Evolutionary conservation across 1,140 invertebrate species (phyloP), one percentile per base, ranked within the genome.

Genomic region (Probaryconus sp.): DNA sequence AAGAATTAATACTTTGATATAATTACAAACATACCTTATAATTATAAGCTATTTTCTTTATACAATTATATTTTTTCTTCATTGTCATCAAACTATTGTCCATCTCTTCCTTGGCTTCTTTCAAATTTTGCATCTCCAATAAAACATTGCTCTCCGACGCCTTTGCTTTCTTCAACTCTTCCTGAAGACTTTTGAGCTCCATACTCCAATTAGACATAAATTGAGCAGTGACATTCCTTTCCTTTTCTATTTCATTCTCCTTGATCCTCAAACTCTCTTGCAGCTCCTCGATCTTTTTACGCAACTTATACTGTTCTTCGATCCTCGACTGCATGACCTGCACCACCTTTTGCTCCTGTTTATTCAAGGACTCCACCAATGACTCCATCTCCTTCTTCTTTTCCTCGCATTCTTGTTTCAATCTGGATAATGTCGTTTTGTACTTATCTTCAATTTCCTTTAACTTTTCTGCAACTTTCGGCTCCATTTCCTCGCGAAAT

Each of bases 1-100:
- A 35, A 3, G 10, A 35, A 13, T 30, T 2, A 40, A 24, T n/a
- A 42, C 9, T 30, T 47, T 43, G 0, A n/a, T n/a, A n/a, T n/a
- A n/a, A n/a, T n/a, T n/a, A n/a, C n/a, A 67, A 43, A 45, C 0
- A 17, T 75, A 87, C 85, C 78, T 85, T 87, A 43, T 84, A 86
- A 79, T 86, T 85, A n/a, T 65, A 43, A 14, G 79, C 83, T 14
- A 67, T 80, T 48, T 80, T 70, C 33, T 82, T 87, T 0, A 80
- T 83, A 2, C 56, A 68, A 7, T 77, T 64, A 71, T 86, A 85
- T 20, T 82, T 87, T 16, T 69, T 77, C 11, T 81, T 82, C 1
- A 81, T 26, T 2, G 63, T 61, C 43, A 78, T 65, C 2, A 85
- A 45, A 55, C 60, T 77, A 16, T 18, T 77, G 42, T 79, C 77